Conservation (phyloP, 2,888 invertebrate genomes). For the Smittia sp. region DNA sequence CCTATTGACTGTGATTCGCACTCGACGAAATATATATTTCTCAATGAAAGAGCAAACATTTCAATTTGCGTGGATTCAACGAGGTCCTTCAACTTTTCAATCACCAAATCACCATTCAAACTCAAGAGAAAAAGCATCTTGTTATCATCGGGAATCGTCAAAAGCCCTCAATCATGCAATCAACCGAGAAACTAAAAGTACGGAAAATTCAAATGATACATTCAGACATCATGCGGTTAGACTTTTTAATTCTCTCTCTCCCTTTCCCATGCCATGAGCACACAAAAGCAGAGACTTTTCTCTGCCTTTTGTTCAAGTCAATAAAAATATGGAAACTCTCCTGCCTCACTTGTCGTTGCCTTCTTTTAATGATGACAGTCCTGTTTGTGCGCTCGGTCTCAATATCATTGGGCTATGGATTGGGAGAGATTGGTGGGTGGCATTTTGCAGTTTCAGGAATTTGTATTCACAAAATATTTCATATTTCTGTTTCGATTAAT, state of each 20-base stretch:
- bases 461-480: slow-evolving; percentile 1
- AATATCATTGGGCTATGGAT: slow-evolving; percentile 6
- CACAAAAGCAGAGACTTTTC: background rate
- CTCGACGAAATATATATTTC: too few species aligned
- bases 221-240: background rate
- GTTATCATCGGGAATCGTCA: slow-evolving; percentile 1
- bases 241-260: slow-evolving; percentile 8
- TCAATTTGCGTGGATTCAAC: background rate
- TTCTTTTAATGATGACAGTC: slow-evolving; percentile 28
- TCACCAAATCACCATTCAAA: background rate
- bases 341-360: background rate
- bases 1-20: background rate
- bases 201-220: slow-evolving; percentile 29
- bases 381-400: background rate
- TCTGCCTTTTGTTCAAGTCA: slow-evolving; percentile 22
- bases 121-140: background rate
- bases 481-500: slow-evolving; percentile 34
- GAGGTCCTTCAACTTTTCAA: background rate
- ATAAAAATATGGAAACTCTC: slow-evolving; percentile 4
- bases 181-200: slow-evolving; percentile 17
- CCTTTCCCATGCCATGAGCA: background rate
- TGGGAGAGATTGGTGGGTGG: background rate
- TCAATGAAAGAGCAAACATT: background rate
- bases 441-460: slow-evolving; percentile 2
- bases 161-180: slow-evolving; percentile 36